A percentile compares a stretch with the other conserved stretches of the same genome.
Evolutionary conservation across 2,888 invertebrate genomes (phyloP).

Genomic region (Brenthis daphne): DNA sequence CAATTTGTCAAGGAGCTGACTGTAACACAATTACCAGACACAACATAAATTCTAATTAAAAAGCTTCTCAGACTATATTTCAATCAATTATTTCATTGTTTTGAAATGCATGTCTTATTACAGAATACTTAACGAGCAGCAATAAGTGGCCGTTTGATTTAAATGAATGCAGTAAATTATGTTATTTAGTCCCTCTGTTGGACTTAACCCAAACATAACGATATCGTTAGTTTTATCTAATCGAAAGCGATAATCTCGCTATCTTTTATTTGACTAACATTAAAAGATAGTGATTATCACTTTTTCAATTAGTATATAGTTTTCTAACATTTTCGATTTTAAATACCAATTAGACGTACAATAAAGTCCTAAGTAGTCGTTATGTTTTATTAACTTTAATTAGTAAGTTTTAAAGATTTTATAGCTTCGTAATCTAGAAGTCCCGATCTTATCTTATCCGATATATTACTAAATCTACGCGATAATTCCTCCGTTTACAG

Average conservation of each 20-base stretch:
- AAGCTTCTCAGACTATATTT: constrained; percentile 38
- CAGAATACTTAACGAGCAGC: constrained; percentile 14
- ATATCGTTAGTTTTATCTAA: constrained; percentile 26
- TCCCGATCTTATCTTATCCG: not conserved
- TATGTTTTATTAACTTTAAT: constrained; percentile 14
- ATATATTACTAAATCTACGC: too few species aligned
- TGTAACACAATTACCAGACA: constrained; percentile 34
- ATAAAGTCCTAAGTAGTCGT: constrained; percentile 5
- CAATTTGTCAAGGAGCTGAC: constrained; percentile 44
- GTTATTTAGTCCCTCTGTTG: constrained; percentile 19
- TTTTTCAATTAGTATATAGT: constrained; percentile 28
- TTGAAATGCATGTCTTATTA: constrained; percentile 37
- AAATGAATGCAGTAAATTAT: constrained; percentile 24
- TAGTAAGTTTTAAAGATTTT: not conserved
- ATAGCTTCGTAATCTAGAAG: not conserved
- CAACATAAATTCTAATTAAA: constrained; percentile 55
- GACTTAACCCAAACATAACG: constrained; percentile 18
- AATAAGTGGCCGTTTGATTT: constrained; percentile 19
- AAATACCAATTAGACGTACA: constrained; percentile 10
- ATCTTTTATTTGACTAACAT: constrained; percentile 6
- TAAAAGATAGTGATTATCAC: too few species aligned
- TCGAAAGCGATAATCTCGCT: constrained; percentile 20
- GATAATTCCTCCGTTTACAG: too few species aligned
- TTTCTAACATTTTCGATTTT: constrained; percentile 14
- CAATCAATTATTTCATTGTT: constrained; percentile 46